A percentile compares a stretch with the other conserved stretches of the same genome.
phyloP scores from a whole-genome alignment of 2,797 vertebrate genomes.

The Holocentrus rufus region DNA sequence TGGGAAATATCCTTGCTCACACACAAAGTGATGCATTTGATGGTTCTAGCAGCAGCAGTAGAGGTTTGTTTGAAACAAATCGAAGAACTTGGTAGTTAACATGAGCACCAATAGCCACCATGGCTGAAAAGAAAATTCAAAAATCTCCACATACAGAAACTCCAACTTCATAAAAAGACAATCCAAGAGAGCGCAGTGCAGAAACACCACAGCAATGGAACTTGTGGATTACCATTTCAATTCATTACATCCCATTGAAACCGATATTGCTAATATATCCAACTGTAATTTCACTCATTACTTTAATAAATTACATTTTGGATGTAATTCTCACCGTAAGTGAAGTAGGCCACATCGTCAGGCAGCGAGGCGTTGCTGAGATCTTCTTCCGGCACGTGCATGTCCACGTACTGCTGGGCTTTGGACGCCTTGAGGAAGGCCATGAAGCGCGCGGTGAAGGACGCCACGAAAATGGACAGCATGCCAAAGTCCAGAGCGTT shows the following conservation, averaged over 20 bases:
- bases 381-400: constrained; percentile 88
- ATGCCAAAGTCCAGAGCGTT: constrained; percentile 97
- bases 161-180: background rate
- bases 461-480: constrained; percentile 96
- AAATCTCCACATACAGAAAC: background rate
- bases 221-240: background rate
- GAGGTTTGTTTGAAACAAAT: too few relatives aligned
- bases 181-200: too few relatives aligned
- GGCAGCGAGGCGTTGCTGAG: constrained; percentile 91
- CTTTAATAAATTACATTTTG: background rate
- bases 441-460: constrained; percentile 95
- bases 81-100: background rate
- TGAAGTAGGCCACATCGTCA: constrained; percentile 94
- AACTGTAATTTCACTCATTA: too few relatives aligned
- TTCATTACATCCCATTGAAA: background rate
- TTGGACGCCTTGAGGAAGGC: constrained; percentile 95
- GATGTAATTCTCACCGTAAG: constrained; percentile 86
- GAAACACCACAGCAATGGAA: background rate
- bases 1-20: constrained; percentile 4
- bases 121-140: background rate
- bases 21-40: background rate
- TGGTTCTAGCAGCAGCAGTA: too few relatives aligned
- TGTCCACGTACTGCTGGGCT: constrained; percentile 94
- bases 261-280: background rate
- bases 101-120: background rate